Evolutionary conservation across 2,797 vertebrate genomes (phyloP).

Genomic region (Spatula versicolor): DNA sequence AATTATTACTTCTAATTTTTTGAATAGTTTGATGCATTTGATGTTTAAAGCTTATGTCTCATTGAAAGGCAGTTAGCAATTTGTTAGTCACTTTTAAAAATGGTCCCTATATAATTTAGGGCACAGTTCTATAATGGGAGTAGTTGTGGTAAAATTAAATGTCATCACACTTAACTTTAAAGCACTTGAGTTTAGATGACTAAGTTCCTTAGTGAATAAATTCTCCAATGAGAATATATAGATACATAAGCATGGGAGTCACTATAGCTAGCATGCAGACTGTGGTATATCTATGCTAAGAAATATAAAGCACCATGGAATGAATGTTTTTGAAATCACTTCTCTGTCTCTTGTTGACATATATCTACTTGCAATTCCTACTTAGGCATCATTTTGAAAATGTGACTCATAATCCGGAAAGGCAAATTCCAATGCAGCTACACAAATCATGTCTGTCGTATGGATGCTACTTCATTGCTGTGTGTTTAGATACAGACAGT

Average conservation of each 20-base stretch:
- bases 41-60: background rate
- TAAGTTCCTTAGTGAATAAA: background rate
- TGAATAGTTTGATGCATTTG: background rate
- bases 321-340: background rate
- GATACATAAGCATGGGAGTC: background rate
- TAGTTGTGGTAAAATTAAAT: background rate
- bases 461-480: background rate
- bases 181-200: background rate
- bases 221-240: background rate
- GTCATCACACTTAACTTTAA: background rate
- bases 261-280: background rate
- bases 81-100: constrained; percentile 12
- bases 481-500: background rate
- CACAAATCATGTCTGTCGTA: background rate
- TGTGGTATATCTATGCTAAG: background rate
- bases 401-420: background rate
- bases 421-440: background rate
- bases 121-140: background rate
- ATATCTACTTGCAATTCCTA: background rate
- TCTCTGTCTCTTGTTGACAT: background rate
- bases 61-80: background rate
- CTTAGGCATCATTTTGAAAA: background rate
- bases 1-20: background rate
- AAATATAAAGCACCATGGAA: background rate
- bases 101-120: background rate